Conservation (phyloP, 2,113 vertebrate genomes). For the Gasterosteus nipponicus region DNA sequence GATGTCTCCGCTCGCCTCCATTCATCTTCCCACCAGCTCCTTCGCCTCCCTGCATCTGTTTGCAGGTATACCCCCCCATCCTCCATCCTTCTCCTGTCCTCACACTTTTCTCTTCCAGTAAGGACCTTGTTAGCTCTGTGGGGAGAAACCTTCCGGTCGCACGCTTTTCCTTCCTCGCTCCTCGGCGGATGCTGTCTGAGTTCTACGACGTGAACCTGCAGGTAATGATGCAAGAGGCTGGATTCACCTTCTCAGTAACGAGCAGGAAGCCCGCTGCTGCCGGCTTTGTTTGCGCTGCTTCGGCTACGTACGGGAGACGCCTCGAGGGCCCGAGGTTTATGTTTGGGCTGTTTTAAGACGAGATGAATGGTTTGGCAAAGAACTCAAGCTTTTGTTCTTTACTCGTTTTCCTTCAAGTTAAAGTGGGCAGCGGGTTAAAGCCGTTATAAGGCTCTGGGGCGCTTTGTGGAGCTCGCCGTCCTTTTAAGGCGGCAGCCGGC, state of each 20-base stretch:
- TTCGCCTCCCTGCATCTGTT: slow-evolving; percentile 22
- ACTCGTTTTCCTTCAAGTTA: too few relatives aligned
- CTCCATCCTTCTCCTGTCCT: slow-evolving; percentile 10
- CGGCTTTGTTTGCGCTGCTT: background rate
- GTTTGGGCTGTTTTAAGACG: background rate
- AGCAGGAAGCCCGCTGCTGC: background rate
- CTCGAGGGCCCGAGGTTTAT: background rate
- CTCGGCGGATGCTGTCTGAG: slow-evolving; percentile 30
- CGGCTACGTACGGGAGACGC: background rate
- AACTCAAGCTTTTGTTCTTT: background rate
- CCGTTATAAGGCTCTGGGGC: slow-evolving; percentile 69
- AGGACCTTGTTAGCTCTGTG: slow-evolving; percentile 63
- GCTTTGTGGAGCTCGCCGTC: slow-evolving; percentile 15
- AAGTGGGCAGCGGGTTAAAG: background rate
- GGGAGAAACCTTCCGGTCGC: slow-evolving; percentile 25
- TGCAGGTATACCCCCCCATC: background rate
- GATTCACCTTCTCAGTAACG: slow-evolving; percentile 24
- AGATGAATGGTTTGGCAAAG: too few relatives aligned
- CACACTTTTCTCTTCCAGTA: slow-evolving; percentile 15
- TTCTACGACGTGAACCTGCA: slow-evolving; percentile 37
- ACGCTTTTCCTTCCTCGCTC: background rate
- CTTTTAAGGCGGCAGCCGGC: slow-evolving; percentile 68
- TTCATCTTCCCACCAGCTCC: slow-evolving; percentile 38
- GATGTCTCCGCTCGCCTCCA: slow-evolving; percentile 9
- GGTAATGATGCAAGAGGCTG: slow-evolving; percentile 52